Evolutionary conservation across 2,888 invertebrate species (phyloP).

Genomic region (Alitta virens): DNA sequence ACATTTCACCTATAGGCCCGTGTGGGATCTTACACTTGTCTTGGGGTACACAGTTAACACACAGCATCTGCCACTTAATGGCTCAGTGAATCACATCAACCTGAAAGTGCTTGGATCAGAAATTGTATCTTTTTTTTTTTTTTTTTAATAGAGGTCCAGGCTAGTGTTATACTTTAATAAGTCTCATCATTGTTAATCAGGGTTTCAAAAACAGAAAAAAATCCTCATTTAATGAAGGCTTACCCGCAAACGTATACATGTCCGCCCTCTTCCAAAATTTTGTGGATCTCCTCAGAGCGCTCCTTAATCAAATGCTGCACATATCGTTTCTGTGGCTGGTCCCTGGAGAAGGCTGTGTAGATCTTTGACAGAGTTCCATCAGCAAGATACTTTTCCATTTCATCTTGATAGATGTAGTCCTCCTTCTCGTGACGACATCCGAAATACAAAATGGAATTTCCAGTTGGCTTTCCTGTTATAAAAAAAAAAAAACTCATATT

Average conservation of each 20-base stretch:
- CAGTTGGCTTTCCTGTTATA: conserved; percentile 79
- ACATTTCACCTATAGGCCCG: too few relatives aligned
- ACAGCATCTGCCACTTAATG: too few relatives aligned
- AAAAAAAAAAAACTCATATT: too few relatives aligned
- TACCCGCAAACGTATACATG: conserved; percentile 97
- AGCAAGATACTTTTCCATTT: conserved; percentile 71
- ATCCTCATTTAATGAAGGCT: not conserved
- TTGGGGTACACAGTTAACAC: too few relatives aligned
- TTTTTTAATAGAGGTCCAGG: too few relatives aligned
- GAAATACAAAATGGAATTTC: conserved; percentile 90
- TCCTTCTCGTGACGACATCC: conserved; percentile 88
- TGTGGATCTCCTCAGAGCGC: conserved; percentile 86
- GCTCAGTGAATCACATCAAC: too few relatives aligned
- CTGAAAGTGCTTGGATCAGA: too few relatives aligned
- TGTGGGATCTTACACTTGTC: too few relatives aligned
- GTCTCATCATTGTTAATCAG: not conserved
- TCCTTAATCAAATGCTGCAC: conserved; percentile 79
- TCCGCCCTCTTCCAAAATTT: conserved; percentile 84
- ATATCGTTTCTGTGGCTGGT: conserved; percentile 66
- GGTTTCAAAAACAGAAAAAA: not conserved
- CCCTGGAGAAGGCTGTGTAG: conserved; percentile 88
- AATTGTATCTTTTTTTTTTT: too few relatives aligned
- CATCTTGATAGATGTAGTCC: conserved; percentile 91
- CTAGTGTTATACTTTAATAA: too few relatives aligned
- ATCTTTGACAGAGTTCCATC: conserved; percentile 61